Percentiles rank a stretch among this genome's conserved stretches.
Conservation (phyloP, 1,140 invertebrate genomes). For the Drosophila yakuba region DNA sequence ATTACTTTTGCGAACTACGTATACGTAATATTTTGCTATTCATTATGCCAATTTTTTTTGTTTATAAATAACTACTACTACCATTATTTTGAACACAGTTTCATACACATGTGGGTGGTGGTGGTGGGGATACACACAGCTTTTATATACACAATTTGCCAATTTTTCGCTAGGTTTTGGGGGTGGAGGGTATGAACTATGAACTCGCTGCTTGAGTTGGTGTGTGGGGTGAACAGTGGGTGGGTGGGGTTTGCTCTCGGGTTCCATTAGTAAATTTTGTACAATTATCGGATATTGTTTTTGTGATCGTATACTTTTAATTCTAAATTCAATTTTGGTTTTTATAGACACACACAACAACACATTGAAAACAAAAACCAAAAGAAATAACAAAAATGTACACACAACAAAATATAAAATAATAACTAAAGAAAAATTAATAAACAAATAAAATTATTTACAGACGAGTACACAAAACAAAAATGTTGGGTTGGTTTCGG, state of each 20-base stretch:
- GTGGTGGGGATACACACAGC: conserved; percentile 18
- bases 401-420: conserved; percentile 49
- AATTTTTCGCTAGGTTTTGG: conserved; percentile 31
- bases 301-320: conserved; percentile 25
- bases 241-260: conserved; percentile 24
- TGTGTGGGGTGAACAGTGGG: conserved; percentile 2
- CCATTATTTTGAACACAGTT: conserved; percentile 9
- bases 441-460: conserved; percentile 61
- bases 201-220: conserved; percentile 21
- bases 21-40: background rate
- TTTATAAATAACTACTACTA: background rate
- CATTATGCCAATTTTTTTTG: background rate
- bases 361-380: conserved; percentile 74
- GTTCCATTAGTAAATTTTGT: conserved; percentile 53
- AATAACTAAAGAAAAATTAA: conserved; percentile 37
- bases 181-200: conserved; percentile 16
- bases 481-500: conserved; percentile 41
- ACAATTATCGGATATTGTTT: conserved; percentile 47
- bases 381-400: conserved; percentile 63
- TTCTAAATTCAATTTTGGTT: conserved; percentile 29
- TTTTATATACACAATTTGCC: conserved; percentile 49
- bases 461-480: conserved; percentile 59
- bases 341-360: conserved; percentile 69
- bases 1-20: background rate
- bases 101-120: conserved; percentile 6